Evolutionary conservation across 2,888 invertebrate genomes (phyloP).

Genomic region (Bibio marci): DNA sequence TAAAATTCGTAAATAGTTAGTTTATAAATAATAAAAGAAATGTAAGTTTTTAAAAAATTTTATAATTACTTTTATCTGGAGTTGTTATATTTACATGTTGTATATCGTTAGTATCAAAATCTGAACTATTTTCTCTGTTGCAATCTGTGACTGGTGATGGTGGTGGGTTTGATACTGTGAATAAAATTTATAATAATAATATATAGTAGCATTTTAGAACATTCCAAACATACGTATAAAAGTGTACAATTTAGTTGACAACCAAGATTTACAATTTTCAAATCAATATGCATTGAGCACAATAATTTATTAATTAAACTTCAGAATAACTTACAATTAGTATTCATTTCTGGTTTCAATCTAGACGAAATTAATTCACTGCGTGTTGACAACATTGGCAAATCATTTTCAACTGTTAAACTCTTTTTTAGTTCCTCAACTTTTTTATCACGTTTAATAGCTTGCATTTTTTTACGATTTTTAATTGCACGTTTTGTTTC

Average conservation of each 20-base stretch:
- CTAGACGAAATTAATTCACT: constrained; percentile 20
- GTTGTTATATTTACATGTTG: constrained; percentile 20
- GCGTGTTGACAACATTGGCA: constrained; percentile 19
- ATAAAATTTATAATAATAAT: constrained; percentile 2
- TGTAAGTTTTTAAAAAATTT: too few species aligned
- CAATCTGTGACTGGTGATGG: constrained; percentile 66
- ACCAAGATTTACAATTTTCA: too few species aligned
- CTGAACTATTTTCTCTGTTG: constrained; percentile 43
- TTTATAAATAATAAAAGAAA: not conserved
- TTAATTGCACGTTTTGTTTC: constrained; percentile 40
- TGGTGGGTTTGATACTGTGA: constrained; percentile 45
- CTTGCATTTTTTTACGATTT: constrained; percentile 36
- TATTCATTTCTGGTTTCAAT: constrained; percentile 17
- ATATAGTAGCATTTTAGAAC: not conserved
- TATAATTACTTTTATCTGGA: constrained; percentile 8
- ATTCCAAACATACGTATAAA: too few species aligned
- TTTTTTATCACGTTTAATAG: constrained; percentile 41
- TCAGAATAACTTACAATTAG: constrained; percentile 14
- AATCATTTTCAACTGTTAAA: constrained; percentile 27
- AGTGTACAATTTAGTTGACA: too few species aligned
- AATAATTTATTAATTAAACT: too few species aligned
- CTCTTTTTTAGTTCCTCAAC: constrained; percentile 47
- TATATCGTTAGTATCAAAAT: constrained; percentile 36
- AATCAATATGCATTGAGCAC: too few species aligned
- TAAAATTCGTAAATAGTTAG: not conserved